Evolutionary conservation across 2,113 vertebrate genomes (phyloP), one percentile per base, ranked within the genome.

Genomic region (Theristicus caerulescens): DNA sequence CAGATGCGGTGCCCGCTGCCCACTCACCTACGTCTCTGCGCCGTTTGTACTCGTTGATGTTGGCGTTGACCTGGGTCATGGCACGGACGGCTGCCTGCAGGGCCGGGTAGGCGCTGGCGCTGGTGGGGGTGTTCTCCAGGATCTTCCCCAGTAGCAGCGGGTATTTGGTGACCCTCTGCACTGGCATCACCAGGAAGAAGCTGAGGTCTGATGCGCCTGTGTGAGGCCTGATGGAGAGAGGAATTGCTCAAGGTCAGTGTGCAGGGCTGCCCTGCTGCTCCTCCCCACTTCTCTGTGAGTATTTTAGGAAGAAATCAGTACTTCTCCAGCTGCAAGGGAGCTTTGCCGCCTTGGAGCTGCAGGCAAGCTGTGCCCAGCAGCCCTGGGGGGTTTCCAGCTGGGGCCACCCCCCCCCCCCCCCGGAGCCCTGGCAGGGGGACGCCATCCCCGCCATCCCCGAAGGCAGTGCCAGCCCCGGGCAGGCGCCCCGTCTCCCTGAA

Each of bases 11-110:
- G 38, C 4, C 34, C 6, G 29, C 91, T 17, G 47, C 17, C 16
- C 36, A 3, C 99, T 99, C 96, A 99, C 99, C 99, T 26, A 99
- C 98, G 99, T 99, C 99, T 92, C 98, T 97, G 98, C 98, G 99
- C 94, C 99, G 98, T 70, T 99, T 99, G 97, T 99, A 98, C 96
- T 99, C 99, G 6, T 99, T 99, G 98, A 99, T 99, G 93, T 98
- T 98, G 96, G 97, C 94, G 42, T 99, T 99, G 69, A 99, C 92
- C n/a, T 99, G 98, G 65, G 98, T 74, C 94, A 99, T 98, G 74
- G 98, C 96, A 26, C 97, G 97, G 11, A 96, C 95, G 0, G 99
- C 98, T 59, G 97, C 97, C 96, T 99, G 98, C 92, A 99, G 98
- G 19, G 98, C 96, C 0, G 82, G 27, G 42, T 98, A 98, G 17